Percentiles rank a stretch among this genome's conserved stretches.
Evolutionary conservation across 37 sponge, comb jelly and placozoan species (phyloP).

Genomic region (Spongia lamella): DNA sequence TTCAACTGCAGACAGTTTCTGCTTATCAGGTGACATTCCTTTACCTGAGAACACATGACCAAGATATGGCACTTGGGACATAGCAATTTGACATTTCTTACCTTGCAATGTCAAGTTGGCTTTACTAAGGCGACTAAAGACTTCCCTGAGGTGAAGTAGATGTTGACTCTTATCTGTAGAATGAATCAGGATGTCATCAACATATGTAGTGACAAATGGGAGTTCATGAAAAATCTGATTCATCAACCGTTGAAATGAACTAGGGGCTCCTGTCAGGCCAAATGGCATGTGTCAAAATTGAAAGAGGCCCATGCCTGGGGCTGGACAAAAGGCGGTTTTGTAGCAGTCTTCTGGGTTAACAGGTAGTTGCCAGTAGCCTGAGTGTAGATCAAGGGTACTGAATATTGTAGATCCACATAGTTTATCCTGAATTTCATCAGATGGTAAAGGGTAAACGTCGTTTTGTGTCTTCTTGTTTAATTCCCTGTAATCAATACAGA

Average conservation of each 20-base stretch:
- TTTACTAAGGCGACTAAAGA: neutral
- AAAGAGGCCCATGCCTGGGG: constrained; percentile 25
- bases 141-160: neutral
- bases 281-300: constrained; percentile 16
- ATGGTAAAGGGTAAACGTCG: constrained; percentile 20
- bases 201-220: too few relatives aligned
- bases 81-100: neutral
- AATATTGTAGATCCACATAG: constrained; percentile 14
- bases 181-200: constrained; percentile 14
- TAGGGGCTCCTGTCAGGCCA: constrained; percentile 22
- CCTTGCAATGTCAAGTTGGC: neutral
- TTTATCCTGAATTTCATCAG: constrained; percentile 32
- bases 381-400: constrained; percentile 16
- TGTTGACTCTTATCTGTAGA: neutral
- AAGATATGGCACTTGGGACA: neutral
- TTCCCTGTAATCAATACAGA: constrained; percentile 17
- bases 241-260: constrained; percentile 18
- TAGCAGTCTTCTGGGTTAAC: neutral
- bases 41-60: constrained; percentile 4
- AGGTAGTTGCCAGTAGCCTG: constrained; percentile 25
- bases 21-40: constrained; percentile 12
- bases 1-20: constrained; percentile 1
- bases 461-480: constrained; percentile 23
- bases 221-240: constrained; percentile 8
- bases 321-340: constrained; percentile 25